Evolutionary conservation across 1,140 invertebrate genomes (phyloP), one percentile per base, ranked within the genome.

Genomic region (Caenorhabditis brenneri): DNA sequence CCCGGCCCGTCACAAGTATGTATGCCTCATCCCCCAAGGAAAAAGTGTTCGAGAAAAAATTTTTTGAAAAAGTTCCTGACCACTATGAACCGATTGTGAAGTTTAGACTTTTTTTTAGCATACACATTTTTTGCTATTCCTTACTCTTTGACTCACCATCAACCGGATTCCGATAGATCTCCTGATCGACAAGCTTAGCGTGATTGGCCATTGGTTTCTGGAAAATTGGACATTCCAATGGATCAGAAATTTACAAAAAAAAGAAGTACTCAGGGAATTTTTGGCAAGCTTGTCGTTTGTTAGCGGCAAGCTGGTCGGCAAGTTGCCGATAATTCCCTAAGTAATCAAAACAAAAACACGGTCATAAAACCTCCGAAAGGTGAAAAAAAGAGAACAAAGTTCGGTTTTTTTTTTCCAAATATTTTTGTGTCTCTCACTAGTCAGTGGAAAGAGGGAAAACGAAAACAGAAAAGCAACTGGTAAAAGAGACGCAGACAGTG

Each of bases 121-220:
- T 7, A 1, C 2, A 33, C 36, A 39, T 15, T 12, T 2, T 3
- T 22, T 19, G 7, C 6, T 19, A 31, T 2, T 42, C 19, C 2
- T 24, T 24, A 42, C 22, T 6, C 1, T 10, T 3, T 12, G 2
- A 42, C 33, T 74, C 19, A 74, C 65, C 65, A 42, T 74, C 65
- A 12, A 74, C 65, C 22, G 36, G 36, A 74, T n/a, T 74, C 19
- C 36, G 36, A 24, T 74, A 74, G 29, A 74, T 74, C 36, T 74
- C 65, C n/a, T 74, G 65, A 42, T 74, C 65, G 22, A 74, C 65
- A 2, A 74, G 36, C n/a, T 74, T 74, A 7, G 65, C 33, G 33
- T 74, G 65, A n/a, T 74, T 74, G 19, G 65, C 65, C 65, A 74
- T 74, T 27, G 31, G 9, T 19, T 24, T 74, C 65, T 74, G 36